Evolutionary conservation across 2,113 vertebrate genomes (phyloP).

Genomic region (Cottus gobio): DNA sequence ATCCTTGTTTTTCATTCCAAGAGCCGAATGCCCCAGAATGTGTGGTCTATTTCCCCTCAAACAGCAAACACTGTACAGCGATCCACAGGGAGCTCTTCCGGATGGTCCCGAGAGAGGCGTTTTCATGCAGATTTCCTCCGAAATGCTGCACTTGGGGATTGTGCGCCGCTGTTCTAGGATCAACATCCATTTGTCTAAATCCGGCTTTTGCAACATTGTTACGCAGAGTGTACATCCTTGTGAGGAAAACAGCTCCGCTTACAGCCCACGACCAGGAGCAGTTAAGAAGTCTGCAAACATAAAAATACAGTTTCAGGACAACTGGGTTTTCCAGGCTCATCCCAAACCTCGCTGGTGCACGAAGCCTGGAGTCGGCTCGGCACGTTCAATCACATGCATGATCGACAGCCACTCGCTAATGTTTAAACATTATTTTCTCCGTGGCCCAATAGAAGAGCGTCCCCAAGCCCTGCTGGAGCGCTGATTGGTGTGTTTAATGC

Average conservation of each 20-base stretch:
- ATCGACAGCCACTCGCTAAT: slow-evolving; percentile 38
- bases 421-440: slow-evolving; percentile 40
- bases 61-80: neutral
- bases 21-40: neutral
- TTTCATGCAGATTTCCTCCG: slow-evolving; percentile 12
- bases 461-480: neutral
- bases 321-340: neutral
- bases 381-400: slow-evolving; percentile 37
- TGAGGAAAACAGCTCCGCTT: slow-evolving; percentile 20
- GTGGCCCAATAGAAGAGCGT: slow-evolving; percentile 13
- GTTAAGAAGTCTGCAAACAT: slow-evolving; percentile 1
- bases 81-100: slow-evolving; percentile 12
- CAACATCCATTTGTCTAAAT: slow-evolving; percentile 39
- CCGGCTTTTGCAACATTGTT: slow-evolving; percentile 9
- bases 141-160: slow-evolving; percentile 33
- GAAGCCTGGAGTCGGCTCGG: neutral
- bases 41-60: neutral
- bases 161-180: slow-evolving; percentile 17
- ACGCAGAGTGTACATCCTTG: slow-evolving; percentile 9
- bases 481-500: slow-evolving; percentile 35
- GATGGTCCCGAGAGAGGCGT: slow-evolving; percentile 10
- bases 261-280: neutral
- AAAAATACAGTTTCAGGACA: neutral
- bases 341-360: neutral
- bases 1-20: neutral